Evolutionary conservation across 2,888 invertebrate species (phyloP).

Genomic region (Melinaea marsaeus): DNA sequence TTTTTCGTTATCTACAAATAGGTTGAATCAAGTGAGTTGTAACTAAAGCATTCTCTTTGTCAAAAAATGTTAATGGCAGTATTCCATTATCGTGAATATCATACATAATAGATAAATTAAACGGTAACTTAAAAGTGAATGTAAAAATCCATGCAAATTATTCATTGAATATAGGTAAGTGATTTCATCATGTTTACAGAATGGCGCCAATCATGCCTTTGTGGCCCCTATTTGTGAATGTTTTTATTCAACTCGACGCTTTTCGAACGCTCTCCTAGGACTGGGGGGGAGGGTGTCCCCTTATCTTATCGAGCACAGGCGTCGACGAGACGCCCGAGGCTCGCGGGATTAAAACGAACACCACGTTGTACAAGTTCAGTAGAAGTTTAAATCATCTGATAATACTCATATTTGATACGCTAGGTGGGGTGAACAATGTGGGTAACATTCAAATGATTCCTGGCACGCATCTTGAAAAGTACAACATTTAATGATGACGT

Average conservation of each 20-base stretch:
- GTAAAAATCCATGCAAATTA: conserved; percentile 51
- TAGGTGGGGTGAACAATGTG: no score
- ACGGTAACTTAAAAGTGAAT: conserved; percentile 32
- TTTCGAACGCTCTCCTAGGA: conserved; percentile 27
- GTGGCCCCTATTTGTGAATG: conserved; percentile 56
- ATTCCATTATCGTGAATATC: conserved; percentile 14
- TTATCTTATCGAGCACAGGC: conserved; percentile 56
- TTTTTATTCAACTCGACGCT: conserved; percentile 55
- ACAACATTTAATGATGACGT: conserved; percentile 66
- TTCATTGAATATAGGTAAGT: conserved; percentile 39
- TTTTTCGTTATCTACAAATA: conserved; percentile 31
- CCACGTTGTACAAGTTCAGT: conserved; percentile 37
- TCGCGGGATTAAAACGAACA: conserved; percentile 42
- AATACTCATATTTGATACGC: background rate
- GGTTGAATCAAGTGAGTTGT: conserved; percentile 6
- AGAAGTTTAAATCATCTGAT: conserved; percentile 46
- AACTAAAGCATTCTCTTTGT: conserved; percentile 1
- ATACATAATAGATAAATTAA: conserved; percentile 20
- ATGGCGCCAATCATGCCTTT: conserved; percentile 49
- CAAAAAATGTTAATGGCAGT: conserved; percentile 9
- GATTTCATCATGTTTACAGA: conserved; percentile 44
- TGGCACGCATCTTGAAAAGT: conserved; percentile 32
- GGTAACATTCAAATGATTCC: no score
- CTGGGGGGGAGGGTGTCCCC: conserved; percentile 33
- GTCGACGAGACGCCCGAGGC: conserved; percentile 45